phyloP scores from a whole-genome alignment of 2,113 vertebrate species.

The Benitochromis conjunctus region DNA sequence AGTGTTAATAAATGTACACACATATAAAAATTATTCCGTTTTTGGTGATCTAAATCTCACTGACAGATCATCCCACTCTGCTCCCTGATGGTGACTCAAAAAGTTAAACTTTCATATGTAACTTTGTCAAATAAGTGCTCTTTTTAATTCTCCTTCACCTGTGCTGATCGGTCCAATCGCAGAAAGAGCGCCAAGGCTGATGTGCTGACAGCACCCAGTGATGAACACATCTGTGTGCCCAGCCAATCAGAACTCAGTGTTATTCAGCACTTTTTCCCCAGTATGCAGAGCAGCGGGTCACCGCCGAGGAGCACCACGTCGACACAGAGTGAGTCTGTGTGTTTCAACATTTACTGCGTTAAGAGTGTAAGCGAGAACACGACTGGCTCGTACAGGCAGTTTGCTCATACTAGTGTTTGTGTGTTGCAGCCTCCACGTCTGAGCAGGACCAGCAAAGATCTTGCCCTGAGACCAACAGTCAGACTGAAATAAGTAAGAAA shows the following conservation, averaged over 20 bases:
- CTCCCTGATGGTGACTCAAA: background rate
- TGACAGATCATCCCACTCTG: too few species aligned
- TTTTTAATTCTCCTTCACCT: background rate
- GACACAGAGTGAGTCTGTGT: slow-evolving; percentile 59
- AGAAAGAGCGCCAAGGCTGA: slow-evolving; percentile 66
- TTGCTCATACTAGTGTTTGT: background rate
- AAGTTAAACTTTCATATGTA: background rate
- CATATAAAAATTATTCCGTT: background rate
- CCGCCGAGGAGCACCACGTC: slow-evolving; percentile 52
- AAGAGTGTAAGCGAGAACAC: background rate
- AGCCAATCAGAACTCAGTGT: slow-evolving; percentile 65
- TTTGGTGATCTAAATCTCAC: background rate
- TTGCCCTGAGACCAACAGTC: slow-evolving; percentile 74
- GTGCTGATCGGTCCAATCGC: background rate
- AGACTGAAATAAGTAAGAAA: slow-evolving; percentile 74
- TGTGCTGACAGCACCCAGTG: slow-evolving; percentile 10
- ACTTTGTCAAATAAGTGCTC: background rate
- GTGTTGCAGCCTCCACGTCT: slow-evolving; percentile 23
- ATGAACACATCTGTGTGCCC: slow-evolving; percentile 43
- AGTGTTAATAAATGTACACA: background rate
- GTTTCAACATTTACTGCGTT: background rate
- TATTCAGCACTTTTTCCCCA: slow-evolving; percentile 67
- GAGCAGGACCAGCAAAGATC: slow-evolving; percentile 58
- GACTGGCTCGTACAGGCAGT: rapidly evolving
- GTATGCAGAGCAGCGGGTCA: slow-evolving; percentile 34